These are phyloP conservation scores for Sphaerolaimus hirsutus DNA, from an alignment of 2,888 invertebrate genomes.

Conservation along the genomic window DNA sequence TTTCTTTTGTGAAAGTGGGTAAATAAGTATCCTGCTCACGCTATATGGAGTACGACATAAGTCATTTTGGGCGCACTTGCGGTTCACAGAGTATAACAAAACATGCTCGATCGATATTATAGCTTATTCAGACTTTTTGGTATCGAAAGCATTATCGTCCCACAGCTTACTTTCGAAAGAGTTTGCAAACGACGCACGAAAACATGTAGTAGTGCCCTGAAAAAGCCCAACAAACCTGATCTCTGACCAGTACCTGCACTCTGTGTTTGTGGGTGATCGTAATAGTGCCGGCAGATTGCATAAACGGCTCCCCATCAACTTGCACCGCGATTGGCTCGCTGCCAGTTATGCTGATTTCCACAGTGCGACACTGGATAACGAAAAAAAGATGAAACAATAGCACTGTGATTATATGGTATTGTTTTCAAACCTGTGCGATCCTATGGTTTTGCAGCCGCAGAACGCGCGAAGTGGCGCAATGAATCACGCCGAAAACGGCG, in stretches of 20 bases:
- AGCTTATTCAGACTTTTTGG: neutral
- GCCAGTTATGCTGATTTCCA: conserved; percentile 84
- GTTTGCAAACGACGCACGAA: neutral
- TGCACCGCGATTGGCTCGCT: conserved; percentile 63
- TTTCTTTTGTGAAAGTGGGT: too few relatives aligned
- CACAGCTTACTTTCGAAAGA: neutral
- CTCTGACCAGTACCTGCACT: conserved; percentile 79
- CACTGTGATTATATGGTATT: neutral
- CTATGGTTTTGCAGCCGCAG: conserved; percentile 86
- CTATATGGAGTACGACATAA: neutral
- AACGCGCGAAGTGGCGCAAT: conserved; percentile 72
- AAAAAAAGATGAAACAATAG: neutral
- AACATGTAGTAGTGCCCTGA: neutral
- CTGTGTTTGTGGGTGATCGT: conserved; percentile 84
- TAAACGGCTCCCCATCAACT: conserved; percentile 93
- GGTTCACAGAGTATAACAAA: neutral
- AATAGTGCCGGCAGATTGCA: conserved; percentile 84
- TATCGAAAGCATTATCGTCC: neutral
- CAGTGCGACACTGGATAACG: conserved; percentile 46
- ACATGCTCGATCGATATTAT: neutral
- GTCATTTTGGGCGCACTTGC: neutral
- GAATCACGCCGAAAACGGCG: conserved; percentile 84
- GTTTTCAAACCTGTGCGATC: conserved; percentile 47
- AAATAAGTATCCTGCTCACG: too few relatives aligned
- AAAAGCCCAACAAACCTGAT: conserved; percentile 37